phyloP scores from a whole-genome alignment of 2,797 vertebrate species.

The Hoplostethus atlanticus region DNA sequence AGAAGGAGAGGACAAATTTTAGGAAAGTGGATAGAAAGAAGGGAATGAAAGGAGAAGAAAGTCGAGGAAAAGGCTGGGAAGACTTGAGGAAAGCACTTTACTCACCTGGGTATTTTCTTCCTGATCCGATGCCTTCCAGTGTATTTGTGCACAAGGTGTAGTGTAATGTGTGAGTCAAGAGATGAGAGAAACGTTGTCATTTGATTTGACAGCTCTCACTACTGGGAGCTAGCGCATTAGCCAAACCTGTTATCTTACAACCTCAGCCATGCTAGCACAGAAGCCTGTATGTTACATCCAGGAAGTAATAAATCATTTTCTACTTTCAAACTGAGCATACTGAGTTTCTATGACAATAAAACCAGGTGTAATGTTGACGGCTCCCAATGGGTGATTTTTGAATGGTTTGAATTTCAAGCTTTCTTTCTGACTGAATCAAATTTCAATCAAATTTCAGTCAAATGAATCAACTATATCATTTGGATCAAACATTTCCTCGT shows the following conservation, averaged over 20 bases:
- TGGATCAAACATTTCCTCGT: too few relatives aligned
- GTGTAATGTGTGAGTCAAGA: conserved; percentile 55
- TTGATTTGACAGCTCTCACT: conserved; percentile 6
- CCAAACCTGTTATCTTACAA: conserved; percentile 42
- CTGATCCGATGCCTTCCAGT: conserved; percentile 21
- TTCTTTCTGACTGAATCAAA: neutral
- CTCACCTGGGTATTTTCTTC: conserved; percentile 37
- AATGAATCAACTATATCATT: too few relatives aligned
- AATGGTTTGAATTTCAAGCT: too few relatives aligned
- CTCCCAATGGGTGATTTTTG: too few relatives aligned
- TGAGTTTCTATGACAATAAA: neutral
- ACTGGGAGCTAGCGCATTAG: conserved; percentile 40
- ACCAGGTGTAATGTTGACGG: neutral
- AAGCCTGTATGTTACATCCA: too few relatives aligned
- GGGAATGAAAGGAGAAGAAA: neutral
- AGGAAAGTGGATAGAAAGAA: neutral
- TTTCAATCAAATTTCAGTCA: too few relatives aligned
- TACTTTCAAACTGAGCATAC: neutral
- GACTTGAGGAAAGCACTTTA: neutral
- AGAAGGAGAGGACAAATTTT: neutral
- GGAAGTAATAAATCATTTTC: neutral
- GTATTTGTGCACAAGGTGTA: conserved; percentile 55
- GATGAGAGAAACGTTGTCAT: conserved; percentile 51
- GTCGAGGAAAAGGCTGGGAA: neutral
- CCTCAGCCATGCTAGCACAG: conserved; percentile 7